Evolutionary conservation across 2,113 vertebrate species (phyloP).

Genomic region (Regulus satrapa): DNA sequence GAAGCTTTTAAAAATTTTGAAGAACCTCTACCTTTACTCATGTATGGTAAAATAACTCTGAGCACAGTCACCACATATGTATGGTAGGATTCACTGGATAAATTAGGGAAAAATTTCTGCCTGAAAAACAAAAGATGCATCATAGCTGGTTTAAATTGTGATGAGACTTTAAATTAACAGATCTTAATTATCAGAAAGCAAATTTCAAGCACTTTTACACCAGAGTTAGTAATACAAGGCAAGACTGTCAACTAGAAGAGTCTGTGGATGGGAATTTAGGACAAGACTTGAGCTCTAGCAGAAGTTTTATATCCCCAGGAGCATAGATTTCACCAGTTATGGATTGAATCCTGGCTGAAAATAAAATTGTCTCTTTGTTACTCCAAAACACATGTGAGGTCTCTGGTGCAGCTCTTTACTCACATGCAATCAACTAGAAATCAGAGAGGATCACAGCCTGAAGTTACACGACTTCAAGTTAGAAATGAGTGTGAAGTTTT

Average conservation of each 20-base stretch:
- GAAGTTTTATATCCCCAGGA: background rate
- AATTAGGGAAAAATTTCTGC: background rate
- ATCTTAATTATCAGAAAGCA: background rate
- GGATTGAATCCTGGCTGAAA: background rate
- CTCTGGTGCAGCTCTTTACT: background rate
- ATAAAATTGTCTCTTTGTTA: background rate
- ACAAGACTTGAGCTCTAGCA: background rate
- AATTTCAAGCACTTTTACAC: background rate
- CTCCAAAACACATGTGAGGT: background rate
- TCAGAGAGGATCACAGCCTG: conserved; percentile 12
- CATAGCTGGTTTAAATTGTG: background rate
- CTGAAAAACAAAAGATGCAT: background rate
- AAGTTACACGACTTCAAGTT: background rate
- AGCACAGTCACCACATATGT: background rate
- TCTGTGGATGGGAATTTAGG: background rate
- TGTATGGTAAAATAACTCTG: background rate
- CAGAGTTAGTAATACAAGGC: background rate
- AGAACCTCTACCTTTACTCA: background rate
- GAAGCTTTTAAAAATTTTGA: background rate
- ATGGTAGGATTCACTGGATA: background rate
- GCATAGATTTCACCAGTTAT: background rate
- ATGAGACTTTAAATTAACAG: background rate
- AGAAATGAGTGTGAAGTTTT: background rate
- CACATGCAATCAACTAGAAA: background rate
- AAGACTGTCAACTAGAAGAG: background rate